phyloP scores from a whole-genome alignment of 2,797 vertebrate species.

The Chelidonichthys spinosus region DNA sequence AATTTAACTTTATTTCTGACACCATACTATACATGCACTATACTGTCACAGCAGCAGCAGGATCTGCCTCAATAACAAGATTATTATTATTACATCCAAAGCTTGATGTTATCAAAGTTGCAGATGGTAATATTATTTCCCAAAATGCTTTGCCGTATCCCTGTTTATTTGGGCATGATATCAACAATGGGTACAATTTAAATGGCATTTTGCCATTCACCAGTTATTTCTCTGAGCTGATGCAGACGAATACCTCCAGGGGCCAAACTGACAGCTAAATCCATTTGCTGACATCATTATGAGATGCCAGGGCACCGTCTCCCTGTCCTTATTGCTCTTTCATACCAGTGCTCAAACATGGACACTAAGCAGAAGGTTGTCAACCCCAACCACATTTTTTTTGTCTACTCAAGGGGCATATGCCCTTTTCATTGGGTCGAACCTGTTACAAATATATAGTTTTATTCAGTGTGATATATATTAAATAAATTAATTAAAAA shows the following conservation, averaged over 20 bases:
- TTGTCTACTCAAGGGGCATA: not conserved
- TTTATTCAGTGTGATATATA: not conserved
- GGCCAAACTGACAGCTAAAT: not conserved
- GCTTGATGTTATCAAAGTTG: not conserved
- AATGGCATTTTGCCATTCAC: constrained; percentile 14
- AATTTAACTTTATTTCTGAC: not conserved
- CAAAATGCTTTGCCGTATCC: not conserved
- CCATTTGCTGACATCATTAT: constrained; percentile 24
- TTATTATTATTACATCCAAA: not conserved
- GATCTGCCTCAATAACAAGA: not conserved
- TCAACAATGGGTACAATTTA: constrained; percentile 23
- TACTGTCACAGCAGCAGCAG: not conserved
- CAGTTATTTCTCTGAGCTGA: constrained; percentile 21
- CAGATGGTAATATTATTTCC: not conserved
- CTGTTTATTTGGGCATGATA: constrained; percentile 16
- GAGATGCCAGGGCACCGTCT: constrained; percentile 25
- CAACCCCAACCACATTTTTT: constrained; percentile 32
- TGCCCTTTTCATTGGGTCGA: constrained; percentile 5
- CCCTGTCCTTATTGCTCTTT: not conserved
- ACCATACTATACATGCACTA: not conserved
- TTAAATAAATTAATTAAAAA: constrained; percentile 7
- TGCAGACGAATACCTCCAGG: constrained; percentile 8
- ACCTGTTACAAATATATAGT: not conserved
- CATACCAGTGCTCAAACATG: constrained; percentile 42
- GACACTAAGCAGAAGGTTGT: constrained; percentile 44